Percentiles rank a stretch among this genome's conserved stretches.
phyloP scores from a whole-genome alignment of 2,888 invertebrate genomes.

The Endotricha flammealis region DNA sequence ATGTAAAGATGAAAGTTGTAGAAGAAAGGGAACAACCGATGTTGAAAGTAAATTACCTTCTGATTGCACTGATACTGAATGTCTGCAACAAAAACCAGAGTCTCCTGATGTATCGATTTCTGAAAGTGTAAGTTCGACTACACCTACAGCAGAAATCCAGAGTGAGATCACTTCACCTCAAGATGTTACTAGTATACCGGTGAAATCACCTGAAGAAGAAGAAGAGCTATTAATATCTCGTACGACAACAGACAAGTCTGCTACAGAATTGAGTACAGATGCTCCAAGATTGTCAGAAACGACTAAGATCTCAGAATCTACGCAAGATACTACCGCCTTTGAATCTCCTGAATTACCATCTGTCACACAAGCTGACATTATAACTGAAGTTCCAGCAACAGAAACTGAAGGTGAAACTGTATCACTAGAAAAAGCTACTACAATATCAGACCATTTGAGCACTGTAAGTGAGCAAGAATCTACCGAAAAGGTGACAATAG shows the following conservation, averaged over 20 bases:
- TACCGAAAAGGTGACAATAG: background rate
- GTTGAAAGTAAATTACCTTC: slow-evolving; percentile 26
- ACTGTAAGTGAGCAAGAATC: too few species aligned
- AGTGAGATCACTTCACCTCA: background rate
- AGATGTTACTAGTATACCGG: background rate
- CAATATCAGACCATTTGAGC: slow-evolving; percentile 4
- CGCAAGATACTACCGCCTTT: too few species aligned
- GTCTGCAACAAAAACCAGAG: slow-evolving; percentile 21
- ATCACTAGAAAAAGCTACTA: background rate
- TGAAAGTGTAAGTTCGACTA: background rate
- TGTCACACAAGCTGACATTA: background rate
- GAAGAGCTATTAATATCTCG: background rate
- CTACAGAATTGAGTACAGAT: background rate
- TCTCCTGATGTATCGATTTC: background rate
- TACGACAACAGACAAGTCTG: background rate
- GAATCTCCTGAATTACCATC: background rate
- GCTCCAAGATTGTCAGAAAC: background rate
- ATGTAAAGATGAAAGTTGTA: slow-evolving; percentile 1
- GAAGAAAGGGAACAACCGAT: slow-evolving; percentile 18
- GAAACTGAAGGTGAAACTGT: background rate
- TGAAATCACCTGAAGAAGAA: background rate
- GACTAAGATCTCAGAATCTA: background rate
- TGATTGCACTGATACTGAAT: slow-evolving; percentile 36
- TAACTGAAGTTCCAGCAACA: background rate
- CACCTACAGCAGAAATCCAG: background rate